phyloP scores from a whole-genome alignment of 2,888 invertebrate species.

The Argynnis bischoffii region DNA sequence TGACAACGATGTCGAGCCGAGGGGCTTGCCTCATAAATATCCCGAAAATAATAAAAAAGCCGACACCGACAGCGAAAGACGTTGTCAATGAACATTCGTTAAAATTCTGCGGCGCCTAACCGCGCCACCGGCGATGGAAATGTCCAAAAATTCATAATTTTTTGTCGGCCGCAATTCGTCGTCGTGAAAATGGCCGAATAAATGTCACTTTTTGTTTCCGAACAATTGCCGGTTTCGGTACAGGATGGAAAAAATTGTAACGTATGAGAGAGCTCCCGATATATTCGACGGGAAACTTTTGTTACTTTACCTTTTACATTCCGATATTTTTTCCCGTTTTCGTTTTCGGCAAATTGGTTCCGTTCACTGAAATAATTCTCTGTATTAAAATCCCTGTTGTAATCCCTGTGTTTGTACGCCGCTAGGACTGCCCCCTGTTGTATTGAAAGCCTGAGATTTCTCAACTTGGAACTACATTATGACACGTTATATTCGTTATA shows the following conservation, averaged over 20 bases:
- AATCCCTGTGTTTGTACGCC: conserved; percentile 22
- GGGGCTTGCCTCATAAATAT: conserved; percentile 44
- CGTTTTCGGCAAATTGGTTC: conserved; percentile 42
- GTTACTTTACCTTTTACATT: conserved; percentile 48
- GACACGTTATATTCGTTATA: background rate
- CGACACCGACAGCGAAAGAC: conserved; percentile 46
- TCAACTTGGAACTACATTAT: background rate
- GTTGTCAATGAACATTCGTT: conserved; percentile 55
- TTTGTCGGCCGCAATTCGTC: conserved; percentile 56
- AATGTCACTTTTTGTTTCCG: conserved; percentile 57
- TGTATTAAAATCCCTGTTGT: too few relatives aligned
- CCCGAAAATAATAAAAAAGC: conserved; percentile 51
- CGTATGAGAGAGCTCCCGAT: conserved; percentile 57
- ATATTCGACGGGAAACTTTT: conserved; percentile 57
- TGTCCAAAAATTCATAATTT: conserved; percentile 58
- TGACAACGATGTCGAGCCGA: conserved; percentile 41
- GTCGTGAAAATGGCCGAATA: conserved; percentile 56
- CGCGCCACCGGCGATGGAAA: conserved; percentile 53
- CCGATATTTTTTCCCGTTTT: conserved; percentile 38
- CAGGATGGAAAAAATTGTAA: conserved; percentile 56
- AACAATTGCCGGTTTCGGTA: conserved; percentile 54
- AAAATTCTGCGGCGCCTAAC: conserved; percentile 51
- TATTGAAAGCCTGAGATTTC: background rate
- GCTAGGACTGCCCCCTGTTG: background rate
- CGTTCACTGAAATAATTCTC: conserved; percentile 26